These are phyloP conservation scores for Parnassius smintheus DNA, from an alignment of 2,888 invertebrate genomes.

Conservation along the genomic window DNA sequence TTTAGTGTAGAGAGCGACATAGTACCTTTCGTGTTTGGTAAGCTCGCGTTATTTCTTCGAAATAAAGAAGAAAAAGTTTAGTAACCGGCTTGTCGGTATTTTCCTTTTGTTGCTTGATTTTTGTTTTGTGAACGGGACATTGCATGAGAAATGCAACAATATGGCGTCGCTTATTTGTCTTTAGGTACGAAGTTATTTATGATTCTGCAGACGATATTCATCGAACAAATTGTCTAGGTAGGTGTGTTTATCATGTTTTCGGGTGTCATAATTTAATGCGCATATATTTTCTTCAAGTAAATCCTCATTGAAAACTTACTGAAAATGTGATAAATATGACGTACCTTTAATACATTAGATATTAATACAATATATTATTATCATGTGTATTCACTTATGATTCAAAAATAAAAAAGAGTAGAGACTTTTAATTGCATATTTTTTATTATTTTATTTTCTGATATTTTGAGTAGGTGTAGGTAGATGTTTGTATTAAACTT, in stretches of 20 bases:
- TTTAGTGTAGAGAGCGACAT: conserved; percentile 61
- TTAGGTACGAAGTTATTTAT: conserved; percentile 39
- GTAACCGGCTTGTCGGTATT: conserved; percentile 79
- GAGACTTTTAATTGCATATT: no score
- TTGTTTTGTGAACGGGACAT: conserved; percentile 77
- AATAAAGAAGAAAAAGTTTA: conserved; percentile 79
- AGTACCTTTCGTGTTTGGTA: conserved; percentile 58
- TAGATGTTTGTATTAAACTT: no score
- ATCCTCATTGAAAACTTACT: no score
- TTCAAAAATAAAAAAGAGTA: no score
- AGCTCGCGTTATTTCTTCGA: conserved; percentile 48
- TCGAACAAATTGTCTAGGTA: background rate
- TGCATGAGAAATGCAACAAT: conserved; percentile 79
- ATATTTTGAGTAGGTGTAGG: no score
- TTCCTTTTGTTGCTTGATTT: conserved; percentile 76
- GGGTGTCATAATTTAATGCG: no score
- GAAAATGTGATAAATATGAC: no score
- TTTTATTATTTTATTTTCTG: no score
- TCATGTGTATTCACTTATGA: no score
- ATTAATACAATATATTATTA: no score
- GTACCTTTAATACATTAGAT: no score
- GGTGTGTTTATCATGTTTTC: background rate
- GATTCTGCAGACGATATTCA: conserved; percentile 3
- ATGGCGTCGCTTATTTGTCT: conserved; percentile 64
- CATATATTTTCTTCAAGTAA: no score